Base-by-base conservation (phyloP, 2,113 vertebrate species). In the Saguinus imperator region DNA sequence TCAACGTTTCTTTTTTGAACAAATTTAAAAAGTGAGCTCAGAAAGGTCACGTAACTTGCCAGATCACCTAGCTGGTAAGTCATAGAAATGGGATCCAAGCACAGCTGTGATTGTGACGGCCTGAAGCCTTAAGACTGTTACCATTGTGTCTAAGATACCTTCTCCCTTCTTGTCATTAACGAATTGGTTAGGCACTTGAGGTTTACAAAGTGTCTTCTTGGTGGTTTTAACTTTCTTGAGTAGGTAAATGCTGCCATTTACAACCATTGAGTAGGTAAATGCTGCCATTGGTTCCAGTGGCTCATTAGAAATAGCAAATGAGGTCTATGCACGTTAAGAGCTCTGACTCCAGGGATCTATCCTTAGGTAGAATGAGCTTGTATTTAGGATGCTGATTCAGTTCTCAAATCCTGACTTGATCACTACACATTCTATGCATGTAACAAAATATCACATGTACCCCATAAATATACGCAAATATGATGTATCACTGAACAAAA, bases 361-460 rank as follows among this genome's bases (percentile, higher is more conserved):
- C 37, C 21, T 48, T 16, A 37, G 32, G 50, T 18, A 23, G n/a
- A 10, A 8, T n/a, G 50, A 57, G 29, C 12, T 11, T 55, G 61
- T 4, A 1, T 1, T 2, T 35, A n/a, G 48, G 82, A 12, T 8
- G 21, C 0, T 25, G 58, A 35, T 11, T 79, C 1, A 3, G 48
- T 27, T 57, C 58, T 79, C 48, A n/a, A 23, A 14, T 8, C 35
- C 73, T 45, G 43, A 29, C 73, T 76, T 48, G 43, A 45, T 76
- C 43, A 17, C 13, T 8, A 20, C 29, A 35, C 45, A 18, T 17
- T 76, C 3, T 27, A 27, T 29, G 40, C 73, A 45, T 45, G 73
- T 45, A 8, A 45, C 73, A 76, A 29, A 48, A 45, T 45, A 29
- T 48, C 43, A 48, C 14, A 29, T 76, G 25, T 29, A 14, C 43